A percentile compares a stretch with the other conserved stretches of the same genome.
These are phyloP conservation scores for Sericinus montela DNA, from an alignment of 2,888 invertebrate species.

Conservation along the genomic window DNA sequence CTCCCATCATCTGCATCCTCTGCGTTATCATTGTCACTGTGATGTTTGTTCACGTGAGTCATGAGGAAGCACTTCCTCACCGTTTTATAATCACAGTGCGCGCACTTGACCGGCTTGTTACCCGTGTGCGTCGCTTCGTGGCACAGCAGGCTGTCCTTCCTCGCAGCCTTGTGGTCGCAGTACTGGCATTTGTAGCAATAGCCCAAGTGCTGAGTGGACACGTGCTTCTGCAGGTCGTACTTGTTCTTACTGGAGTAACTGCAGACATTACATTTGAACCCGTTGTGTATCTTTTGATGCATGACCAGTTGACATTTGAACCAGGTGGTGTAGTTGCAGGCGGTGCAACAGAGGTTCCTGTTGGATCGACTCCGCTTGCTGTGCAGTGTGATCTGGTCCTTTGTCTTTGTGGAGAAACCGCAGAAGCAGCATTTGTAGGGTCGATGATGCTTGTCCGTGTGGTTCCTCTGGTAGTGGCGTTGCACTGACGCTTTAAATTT, in stretches of 20 bases:
- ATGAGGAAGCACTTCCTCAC: slow-evolving; percentile 41
- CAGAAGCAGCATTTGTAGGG: slow-evolving; percentile 58
- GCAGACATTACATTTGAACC: slow-evolving; percentile 45
- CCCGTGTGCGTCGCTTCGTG: slow-evolving; percentile 55
- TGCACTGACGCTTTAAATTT: slow-evolving; percentile 58
- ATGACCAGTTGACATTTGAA: slow-evolving; percentile 49
- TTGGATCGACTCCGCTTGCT: slow-evolving; percentile 49
- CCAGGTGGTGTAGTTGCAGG: slow-evolving; percentile 39
- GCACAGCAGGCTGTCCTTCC: slow-evolving; percentile 44
- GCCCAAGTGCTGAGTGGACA: slow-evolving; percentile 41
- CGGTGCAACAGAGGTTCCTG: slow-evolving; percentile 30
- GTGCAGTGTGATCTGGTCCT: slow-evolving; percentile 56
- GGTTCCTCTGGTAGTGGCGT: slow-evolving; percentile 55
- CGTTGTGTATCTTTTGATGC: slow-evolving; percentile 53
- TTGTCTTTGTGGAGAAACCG: slow-evolving; percentile 58
- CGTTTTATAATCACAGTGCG: slow-evolving; percentile 42
- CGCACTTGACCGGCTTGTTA: slow-evolving; percentile 49
- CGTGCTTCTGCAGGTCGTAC: slow-evolving; percentile 52
- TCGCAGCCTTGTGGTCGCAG: slow-evolving; percentile 44
- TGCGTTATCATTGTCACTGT: slow-evolving; percentile 36
- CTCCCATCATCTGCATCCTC: slow-evolving; percentile 16
- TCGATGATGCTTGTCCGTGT: slow-evolving; percentile 42
- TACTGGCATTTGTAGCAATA: slow-evolving; percentile 45
- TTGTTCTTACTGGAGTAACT: slow-evolving; percentile 45
- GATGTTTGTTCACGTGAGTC: slow-evolving; percentile 42